Percentiles rank a stretch among this genome's conserved stretches.
These are phyloP conservation scores for Caenorhabditis latens DNA, from an alignment of 1,140 invertebrate species.

Conservation along the genomic window DNA sequence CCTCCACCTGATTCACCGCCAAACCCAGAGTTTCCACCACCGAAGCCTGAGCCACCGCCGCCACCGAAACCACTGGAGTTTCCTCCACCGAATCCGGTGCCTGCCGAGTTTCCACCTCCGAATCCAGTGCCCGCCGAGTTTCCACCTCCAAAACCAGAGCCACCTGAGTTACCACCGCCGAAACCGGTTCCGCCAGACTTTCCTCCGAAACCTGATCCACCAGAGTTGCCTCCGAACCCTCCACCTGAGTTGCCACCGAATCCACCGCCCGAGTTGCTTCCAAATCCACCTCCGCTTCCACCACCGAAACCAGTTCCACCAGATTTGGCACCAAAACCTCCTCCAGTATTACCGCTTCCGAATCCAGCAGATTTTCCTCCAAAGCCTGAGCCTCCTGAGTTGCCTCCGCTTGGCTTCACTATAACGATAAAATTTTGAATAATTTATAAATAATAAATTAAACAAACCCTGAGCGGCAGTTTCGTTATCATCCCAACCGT, in stretches of 20 bases:
- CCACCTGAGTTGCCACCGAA: neutral
- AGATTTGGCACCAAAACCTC: constrained; percentile 9
- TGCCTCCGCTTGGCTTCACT: constrained; percentile 7
- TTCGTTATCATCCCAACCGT: neutral
- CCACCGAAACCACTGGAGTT: neutral
- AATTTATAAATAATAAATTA: neutral
- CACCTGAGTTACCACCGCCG: constrained; percentile 33
- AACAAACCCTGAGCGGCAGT: neutral
- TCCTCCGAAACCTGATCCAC: neutral
- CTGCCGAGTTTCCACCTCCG: neutral
- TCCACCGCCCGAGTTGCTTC: neutral
- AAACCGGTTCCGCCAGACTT: neutral
- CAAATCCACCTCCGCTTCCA: constrained; percentile 3
- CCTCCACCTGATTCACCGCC: constrained; percentile 3
- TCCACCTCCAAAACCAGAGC: constrained; percentile 6
- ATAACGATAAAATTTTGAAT: neutral
- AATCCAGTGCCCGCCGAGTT: neutral
- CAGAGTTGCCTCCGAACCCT: neutral
- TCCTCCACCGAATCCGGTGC: neutral
- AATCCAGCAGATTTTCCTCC: constrained; percentile 1
- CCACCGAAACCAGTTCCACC: constrained; percentile 34
- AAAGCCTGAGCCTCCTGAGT: constrained; percentile 28
- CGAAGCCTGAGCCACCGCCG: constrained; percentile 1
- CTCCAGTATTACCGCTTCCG: neutral
- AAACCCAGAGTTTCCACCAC: constrained; percentile 18